Percentiles rank a stretch among this genome's conserved stretches.
Conservation (phyloP, 2,888 invertebrate genomes). For the Nematopogon swammerdamellus region DNA sequence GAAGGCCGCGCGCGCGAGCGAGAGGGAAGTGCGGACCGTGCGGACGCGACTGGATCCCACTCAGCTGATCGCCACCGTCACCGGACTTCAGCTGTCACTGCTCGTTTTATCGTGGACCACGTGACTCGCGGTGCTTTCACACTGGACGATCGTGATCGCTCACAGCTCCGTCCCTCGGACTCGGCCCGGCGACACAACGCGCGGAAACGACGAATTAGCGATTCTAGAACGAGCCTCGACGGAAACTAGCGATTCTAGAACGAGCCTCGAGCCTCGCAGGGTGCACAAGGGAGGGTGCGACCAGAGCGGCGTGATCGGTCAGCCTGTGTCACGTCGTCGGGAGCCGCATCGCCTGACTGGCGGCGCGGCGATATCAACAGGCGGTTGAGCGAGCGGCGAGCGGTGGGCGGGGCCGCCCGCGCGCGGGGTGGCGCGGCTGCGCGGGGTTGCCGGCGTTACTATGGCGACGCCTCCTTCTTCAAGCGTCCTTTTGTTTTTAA, state of each 20-base stretch:
- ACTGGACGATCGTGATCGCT: too few species aligned
- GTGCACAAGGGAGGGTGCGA: neutral
- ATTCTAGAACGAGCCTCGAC: too few species aligned
- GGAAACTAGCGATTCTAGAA: too few species aligned
- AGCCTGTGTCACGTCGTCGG: neutral
- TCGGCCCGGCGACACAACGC: too few species aligned
- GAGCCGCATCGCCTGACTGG: slow-evolving; percentile 13
- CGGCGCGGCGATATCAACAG: slow-evolving; percentile 8
- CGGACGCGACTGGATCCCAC: neutral
- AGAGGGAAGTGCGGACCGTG: slow-evolving; percentile 14
- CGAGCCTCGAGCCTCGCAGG: too few species aligned
- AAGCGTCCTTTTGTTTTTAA: slow-evolving; percentile 36
- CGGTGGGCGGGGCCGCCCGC: slow-evolving; percentile 34
- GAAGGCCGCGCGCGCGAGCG: slow-evolving; percentile 20
- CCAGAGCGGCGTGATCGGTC: neutral
- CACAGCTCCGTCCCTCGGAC: too few species aligned
- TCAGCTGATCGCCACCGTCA: too few species aligned
- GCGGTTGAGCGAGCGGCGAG: slow-evolving; percentile 31
- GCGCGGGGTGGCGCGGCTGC: slow-evolving; percentile 32
- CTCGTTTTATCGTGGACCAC: too few species aligned
- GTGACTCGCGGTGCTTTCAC: too few species aligned
- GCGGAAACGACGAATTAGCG: too few species aligned
- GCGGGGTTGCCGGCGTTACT: slow-evolving; percentile 31
- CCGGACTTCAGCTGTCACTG: too few species aligned
- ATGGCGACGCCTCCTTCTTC: slow-evolving; percentile 39